A percentile compares a stretch with the other conserved stretches of the same genome.
Evolutionary conservation across 2,797 vertebrate species (phyloP).

Genomic region (Aselliscus stoliczkanus): DNA sequence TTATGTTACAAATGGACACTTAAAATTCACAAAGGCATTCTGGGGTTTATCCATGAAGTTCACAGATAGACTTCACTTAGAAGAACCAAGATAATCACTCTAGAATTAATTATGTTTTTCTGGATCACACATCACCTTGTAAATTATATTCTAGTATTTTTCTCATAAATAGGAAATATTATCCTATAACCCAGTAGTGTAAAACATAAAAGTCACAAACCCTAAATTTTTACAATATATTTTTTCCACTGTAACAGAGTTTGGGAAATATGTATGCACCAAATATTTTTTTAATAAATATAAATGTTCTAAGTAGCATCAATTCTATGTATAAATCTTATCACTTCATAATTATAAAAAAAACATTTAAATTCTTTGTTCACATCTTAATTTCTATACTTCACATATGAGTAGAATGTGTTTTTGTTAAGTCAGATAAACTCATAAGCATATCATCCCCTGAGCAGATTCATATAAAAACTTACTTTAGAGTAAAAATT

Average conservation of each 20-base stretch:
- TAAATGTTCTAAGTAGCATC: background rate
- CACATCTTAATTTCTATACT: background rate
- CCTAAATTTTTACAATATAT: background rate
- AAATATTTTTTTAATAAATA: background rate
- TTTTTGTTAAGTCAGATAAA: background rate
- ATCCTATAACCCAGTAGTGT: background rate
- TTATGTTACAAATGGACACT: background rate
- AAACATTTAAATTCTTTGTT: background rate
- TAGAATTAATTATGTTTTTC: background rate
- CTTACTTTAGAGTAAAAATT: background rate
- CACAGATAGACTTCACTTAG: background rate
- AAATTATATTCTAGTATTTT: background rate
- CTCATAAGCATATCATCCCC: background rate
- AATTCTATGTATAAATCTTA: background rate
- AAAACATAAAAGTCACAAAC: background rate
- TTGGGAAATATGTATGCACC: background rate
- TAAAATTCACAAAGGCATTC: background rate
- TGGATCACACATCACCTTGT: background rate
- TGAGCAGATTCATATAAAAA: background rate
- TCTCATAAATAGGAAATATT: background rate
- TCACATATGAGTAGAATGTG: background rate
- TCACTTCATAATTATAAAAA: background rate
- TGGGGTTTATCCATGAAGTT: background rate
- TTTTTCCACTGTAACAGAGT: background rate
- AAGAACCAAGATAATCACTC: background rate